Conservation (phyloP, 2,797 vertebrate genomes). For the Craterocephalus amniculus region DNA sequence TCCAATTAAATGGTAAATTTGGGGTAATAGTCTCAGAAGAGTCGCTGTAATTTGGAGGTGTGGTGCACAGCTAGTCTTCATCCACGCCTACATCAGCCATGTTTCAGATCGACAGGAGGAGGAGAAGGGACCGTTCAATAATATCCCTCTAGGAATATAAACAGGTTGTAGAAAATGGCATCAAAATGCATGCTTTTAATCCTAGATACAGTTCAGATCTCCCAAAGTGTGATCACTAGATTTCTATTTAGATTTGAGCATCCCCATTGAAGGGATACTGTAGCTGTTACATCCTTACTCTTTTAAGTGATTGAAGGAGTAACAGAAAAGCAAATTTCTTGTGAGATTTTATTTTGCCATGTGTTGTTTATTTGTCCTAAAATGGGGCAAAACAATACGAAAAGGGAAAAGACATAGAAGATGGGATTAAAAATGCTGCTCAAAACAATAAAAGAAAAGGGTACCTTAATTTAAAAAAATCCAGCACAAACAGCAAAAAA, state of each 20-base stretch:
- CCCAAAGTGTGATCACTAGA: neutral
- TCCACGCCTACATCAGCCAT: neutral
- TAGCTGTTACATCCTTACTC: no score
- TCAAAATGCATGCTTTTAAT: neutral
- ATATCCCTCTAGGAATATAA: neutral
- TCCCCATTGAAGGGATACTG: no score
- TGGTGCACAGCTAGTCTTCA: neutral
- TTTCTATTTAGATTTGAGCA: neutral
- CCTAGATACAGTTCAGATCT: neutral
- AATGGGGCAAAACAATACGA: no score
- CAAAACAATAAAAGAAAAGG: no score
- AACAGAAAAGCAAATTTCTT: no score
- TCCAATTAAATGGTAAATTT: conserved; percentile 15
- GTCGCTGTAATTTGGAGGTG: conserved; percentile 3
- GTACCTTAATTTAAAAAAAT: no score
- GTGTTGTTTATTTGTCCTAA: no score
- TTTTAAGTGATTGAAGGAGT: no score
- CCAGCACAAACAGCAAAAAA: no score
- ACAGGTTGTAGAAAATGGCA: neutral
- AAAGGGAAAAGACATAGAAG: no score
- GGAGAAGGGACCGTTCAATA: neutral
- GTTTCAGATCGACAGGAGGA: conserved; percentile 12
- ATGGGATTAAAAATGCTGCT: no score
- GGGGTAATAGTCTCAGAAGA: conserved; percentile 1
- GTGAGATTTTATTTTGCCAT: no score